Conservation (phyloP, 2,797 vertebrate species). For the Smutsia gigantea region DNA sequence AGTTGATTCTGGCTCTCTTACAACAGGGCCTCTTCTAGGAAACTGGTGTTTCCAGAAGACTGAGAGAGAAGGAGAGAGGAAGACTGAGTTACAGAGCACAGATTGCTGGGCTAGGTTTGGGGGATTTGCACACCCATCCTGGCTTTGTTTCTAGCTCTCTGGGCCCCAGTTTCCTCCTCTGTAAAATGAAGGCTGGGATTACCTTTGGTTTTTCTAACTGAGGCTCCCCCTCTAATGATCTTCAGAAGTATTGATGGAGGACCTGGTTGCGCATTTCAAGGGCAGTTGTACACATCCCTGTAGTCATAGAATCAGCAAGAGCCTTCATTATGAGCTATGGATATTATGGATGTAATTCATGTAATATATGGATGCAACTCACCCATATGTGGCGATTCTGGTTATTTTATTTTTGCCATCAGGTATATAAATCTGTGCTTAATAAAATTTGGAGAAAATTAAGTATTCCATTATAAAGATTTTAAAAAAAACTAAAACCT, state of each 20-base stretch:
- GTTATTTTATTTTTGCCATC: not conserved
- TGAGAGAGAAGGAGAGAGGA: not conserved
- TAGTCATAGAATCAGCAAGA: not conserved
- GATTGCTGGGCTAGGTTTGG: too few species aligned
- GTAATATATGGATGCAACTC: too few species aligned
- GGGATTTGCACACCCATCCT: not conserved
- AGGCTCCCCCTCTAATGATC: not conserved
- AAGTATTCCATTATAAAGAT: not conserved
- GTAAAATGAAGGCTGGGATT: not conserved
- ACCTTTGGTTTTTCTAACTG: not conserved
- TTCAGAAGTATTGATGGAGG: not conserved
- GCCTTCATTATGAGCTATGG: not conserved
- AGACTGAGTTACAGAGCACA: fast-evolving
- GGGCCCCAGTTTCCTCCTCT: not conserved
- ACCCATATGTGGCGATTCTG: not conserved
- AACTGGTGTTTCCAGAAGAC: not conserved
- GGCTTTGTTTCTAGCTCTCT: not conserved
- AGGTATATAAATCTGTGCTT: not conserved
- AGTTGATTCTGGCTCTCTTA: not conserved
- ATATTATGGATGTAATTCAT: too few species aligned
- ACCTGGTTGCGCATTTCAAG: not conserved
- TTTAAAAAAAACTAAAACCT: not conserved
- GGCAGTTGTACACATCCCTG: not conserved
- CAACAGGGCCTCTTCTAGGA: not conserved
- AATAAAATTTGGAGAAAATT: not conserved